Evolutionary conservation across 2,797 vertebrate genomes (phyloP), one percentile per base, ranked within the genome.

Genomic region (Synanceia verrucosa): DNA sequence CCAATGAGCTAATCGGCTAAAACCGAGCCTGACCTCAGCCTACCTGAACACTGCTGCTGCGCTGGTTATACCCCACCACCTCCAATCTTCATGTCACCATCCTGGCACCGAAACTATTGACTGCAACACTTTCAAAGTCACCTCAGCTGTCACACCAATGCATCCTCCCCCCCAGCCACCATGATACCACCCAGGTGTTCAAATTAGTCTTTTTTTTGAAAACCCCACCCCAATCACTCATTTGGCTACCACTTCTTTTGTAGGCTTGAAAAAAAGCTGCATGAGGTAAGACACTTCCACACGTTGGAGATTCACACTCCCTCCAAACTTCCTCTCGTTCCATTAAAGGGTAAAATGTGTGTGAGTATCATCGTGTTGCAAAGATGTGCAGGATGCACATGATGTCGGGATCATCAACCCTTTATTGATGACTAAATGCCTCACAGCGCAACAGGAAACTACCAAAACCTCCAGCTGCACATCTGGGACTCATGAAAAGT

Each of bases 121-220:
- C 87, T 86, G 82, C 87, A 87, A 89, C 86, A 83, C 58, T 87
- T 82, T 87, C 81, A 90, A 91, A 87, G 89, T 89, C 88, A 91
- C 88, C 86, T 84, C 74, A 75, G 68, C 58, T 78, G 84, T 86
- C 84, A 76, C 12, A 60, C 36, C 9, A 37, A 55, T 59, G 39
- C 69, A 28, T 36, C 26, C 41, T 14, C 16, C 21, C 12, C 13
- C 41, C 12, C 59, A 48, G 7, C 33, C 28, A 53, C 37, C 36
- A 31, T 36, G 47, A 72, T 43, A 77, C 53, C 34, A 69, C 31
- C 34, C 21, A 2, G 0, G 2, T 2, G 2, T 36, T 46, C 29
- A 36, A 63, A 57, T 70, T 57, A n/a, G 16, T 44, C 47, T 61
- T 63, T 37, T 58, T 3, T 21, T 26, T 39, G n/a, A n/a, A n/a